Base-by-base conservation (phyloP, 2,113 vertebrate genomes). In the Percopsis transmontana region DNA sequence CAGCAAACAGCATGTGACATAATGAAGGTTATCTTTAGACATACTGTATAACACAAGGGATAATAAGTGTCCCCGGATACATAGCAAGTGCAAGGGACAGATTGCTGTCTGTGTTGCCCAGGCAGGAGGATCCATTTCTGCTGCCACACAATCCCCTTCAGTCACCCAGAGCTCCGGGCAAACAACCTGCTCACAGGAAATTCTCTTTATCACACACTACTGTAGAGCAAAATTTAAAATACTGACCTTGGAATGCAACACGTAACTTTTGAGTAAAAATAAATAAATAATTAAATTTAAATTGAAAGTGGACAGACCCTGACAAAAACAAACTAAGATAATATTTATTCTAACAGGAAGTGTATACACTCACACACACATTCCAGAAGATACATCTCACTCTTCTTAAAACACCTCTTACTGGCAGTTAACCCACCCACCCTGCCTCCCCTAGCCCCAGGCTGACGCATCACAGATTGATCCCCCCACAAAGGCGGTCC, bases 181-280 rank as follows among this genome's bases (percentile, higher is more conserved):
- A 82, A 86, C 83, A 85, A 85, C 83, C 76, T 86, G 79, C 64
- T 58, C 53, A 67, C 52, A 84, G 86, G 85, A 90, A 67, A 82
- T 86, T 80, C 86, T 81, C 47, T 52, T 68, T 55, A 70, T 85
- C 79, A 33, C 27, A 7, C n/a, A n/a, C n/a, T n/a, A n/a, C 27
- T 33, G 5, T 33, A 33, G 27, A 33, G 27, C 5, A 4, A 33
- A 7, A 33, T 33, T 33, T 6, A 33, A 6, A 33, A 33, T 33
- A 6, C 23, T 16, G 1, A 56, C 23, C 24, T 13, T 15, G 5
- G n/a, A 16, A 47, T n/a, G 27, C n/a, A 6, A 33, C 27, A 6
- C 8, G 5, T 6, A 33, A 7, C 27, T 6, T 33, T 33, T 33
- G 27, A n/a, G n/a, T n/a, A n/a, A n/a, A n/a, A n/a, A n/a, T n/a